These are phyloP conservation scores for Ancistrus triradiatus DNA, from an alignment of 2,113 vertebrate genomes.

Conservation along the genomic window DNA sequence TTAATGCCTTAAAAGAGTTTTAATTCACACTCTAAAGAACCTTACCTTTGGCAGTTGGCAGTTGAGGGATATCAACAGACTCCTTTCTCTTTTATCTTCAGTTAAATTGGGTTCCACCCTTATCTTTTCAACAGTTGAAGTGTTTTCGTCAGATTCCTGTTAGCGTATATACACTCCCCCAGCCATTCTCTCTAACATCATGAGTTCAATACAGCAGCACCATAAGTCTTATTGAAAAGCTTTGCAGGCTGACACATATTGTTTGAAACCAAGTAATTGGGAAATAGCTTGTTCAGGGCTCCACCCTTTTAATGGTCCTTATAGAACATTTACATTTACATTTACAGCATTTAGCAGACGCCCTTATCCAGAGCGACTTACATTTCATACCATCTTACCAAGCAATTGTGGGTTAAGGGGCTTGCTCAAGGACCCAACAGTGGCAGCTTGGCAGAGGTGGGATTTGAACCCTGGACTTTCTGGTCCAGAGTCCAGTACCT, in stretches of 20 bases:
- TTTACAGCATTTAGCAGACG: no score
- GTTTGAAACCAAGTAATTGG: no score
- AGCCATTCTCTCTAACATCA: not conserved
- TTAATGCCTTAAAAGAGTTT: not conserved
- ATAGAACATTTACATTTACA: no score
- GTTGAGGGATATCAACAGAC: not conserved
- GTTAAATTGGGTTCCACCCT: not conserved
- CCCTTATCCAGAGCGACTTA: no score
- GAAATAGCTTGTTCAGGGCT: no score
- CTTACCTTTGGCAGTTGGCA: constrained; percentile 1
- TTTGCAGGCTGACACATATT: no score
- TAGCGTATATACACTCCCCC: not conserved
- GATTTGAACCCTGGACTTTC: not conserved
- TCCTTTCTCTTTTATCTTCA: not conserved
- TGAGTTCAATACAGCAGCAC: not conserved
- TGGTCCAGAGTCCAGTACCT: no score
- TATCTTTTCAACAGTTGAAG: not conserved
- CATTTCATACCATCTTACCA: no score
- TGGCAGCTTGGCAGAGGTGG: not conserved
- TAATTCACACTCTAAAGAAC: not conserved
- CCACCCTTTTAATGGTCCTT: no score
- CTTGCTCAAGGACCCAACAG: no score
- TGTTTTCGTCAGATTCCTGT: not conserved
- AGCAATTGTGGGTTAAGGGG: no score
- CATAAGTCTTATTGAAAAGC: not conserved